Evolutionary conservation across 2,888 invertebrate species (phyloP), one percentile per base, ranked within the genome.

Genomic region (Meandrusa payeni): DNA sequence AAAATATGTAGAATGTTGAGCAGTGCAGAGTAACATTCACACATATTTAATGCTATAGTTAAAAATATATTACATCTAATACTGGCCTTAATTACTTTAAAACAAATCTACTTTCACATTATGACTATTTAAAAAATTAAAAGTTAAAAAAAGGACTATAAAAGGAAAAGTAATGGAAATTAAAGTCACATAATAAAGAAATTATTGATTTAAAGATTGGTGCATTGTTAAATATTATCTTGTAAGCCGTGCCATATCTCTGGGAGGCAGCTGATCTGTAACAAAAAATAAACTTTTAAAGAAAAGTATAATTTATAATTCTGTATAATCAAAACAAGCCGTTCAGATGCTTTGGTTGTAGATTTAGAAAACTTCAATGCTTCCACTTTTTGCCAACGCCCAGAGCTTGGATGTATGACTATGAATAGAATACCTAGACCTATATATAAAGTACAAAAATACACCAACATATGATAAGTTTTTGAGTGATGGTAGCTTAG

Each of bases 41-140:
- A 15, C 43, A 44, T 34, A 22, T 27, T 44, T 22, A 23, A 2
- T 27, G 2, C 22, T 20, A 33, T 10, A 1, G 7, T 22, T 6
- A 10, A 7, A 19, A 33, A 46, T 20, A 32, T 36, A 32, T 31
- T 52, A 50, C 27, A 48, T 36, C 59, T 62, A 67, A 57, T 75
- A 76, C 74, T 76, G 76, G 75, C 75, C 73, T 60, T 63, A 55
- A 22, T 40, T 40, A 45, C 17, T 15, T 32, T 5, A 28, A 28
- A 32, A 45, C 15, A 34, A 29, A 28, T 20, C 15, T 45, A 29
- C 44, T 17, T n/a, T 45, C 39, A 45, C 44, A 45, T 45, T 23
- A 34, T 45, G 29, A 39, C 17, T 45, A 23, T 11, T 5, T 24
- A 12, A 39, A 19, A n/a, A 27, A 33, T 5, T 28, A 28, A 45